Base-by-base conservation (phyloP, 2,113 vertebrate genomes). In the Melospiza georgiana region DNA sequence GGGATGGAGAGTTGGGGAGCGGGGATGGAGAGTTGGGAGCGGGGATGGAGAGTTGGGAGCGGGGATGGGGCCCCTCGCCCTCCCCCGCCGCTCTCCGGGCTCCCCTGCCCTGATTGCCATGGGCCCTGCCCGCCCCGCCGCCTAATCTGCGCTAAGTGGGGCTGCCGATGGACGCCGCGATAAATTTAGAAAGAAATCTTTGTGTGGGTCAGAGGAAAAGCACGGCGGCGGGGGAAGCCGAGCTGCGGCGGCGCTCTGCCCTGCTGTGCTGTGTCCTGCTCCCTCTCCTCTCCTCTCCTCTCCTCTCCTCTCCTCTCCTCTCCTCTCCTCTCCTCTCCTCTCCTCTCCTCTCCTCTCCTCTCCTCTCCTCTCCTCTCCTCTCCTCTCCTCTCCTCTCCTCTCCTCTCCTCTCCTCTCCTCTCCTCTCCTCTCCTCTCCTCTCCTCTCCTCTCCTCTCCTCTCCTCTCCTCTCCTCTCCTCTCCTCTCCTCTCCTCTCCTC, bases 181-280 rank as follows among this genome's bases (percentile, higher is more conserved):
- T 94, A 96, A 94, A 97, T 95, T 89, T 95, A 97, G 96, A 95
- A 94, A 94, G 95, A 90, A 92, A 95, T 94, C 96, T 96, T 90
- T 93, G 95, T 96, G 93, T 20, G 94, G 96, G 87, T 95, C 94
- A 94, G 93, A 95, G 88, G 83, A 73, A 96, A 93, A 94, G 83
- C 90, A 31, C 81, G 39, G 93, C 67, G 58, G 89, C 23, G 52
- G 57, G n/a, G 92, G 69, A 49, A 22, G 2, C 39, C 18, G 91
- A 16, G 69, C 61, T 5, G 10, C 18, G 52, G 52, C 51, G 51
- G 66, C 52, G 55, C 55, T 31, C 30, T 12, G 54, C 54, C 4
- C 11, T 20, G 51, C 51, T 30, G 24, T 15, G 41, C 66, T 18
- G 6, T n/a, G 41, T 13, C 39, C 11, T 39, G 39, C 39, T 5